Conservation (phyloP, 1,140 invertebrate species). For the Araneus ventricosus region DNA sequence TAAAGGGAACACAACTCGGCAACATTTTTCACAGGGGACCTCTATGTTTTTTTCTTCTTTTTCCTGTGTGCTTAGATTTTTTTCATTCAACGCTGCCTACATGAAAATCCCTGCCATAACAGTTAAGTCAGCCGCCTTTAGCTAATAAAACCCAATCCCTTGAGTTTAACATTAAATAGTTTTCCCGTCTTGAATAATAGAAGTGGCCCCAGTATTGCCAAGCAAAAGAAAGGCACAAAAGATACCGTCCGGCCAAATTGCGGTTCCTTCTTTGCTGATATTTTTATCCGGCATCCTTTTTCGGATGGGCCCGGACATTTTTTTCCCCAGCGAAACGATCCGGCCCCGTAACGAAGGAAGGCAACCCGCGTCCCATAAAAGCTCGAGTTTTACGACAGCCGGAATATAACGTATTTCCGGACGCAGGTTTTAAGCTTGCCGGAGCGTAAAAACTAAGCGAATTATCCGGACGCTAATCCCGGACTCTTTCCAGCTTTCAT, state of each 20-base stretch:
- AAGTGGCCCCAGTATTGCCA: background rate
- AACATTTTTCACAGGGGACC: too few species aligned
- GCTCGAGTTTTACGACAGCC: slow-evolving; percentile 42
- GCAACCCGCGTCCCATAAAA: background rate
- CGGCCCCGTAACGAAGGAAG: background rate
- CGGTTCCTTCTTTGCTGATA: slow-evolving; percentile 19
- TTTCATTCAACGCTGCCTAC: background rate
- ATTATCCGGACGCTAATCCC: slow-evolving; percentile 54
- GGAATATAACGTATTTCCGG: background rate
- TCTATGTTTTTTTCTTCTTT: background rate
- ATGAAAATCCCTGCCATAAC: background rate
- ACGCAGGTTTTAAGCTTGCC: slow-evolving; percentile 26
- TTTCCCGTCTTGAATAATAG: slow-evolving; percentile 30
- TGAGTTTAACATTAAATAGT: slow-evolving; percentile 41
- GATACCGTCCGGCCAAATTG: slow-evolving; percentile 12
- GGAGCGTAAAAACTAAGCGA: slow-evolving; percentile 54
- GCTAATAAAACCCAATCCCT: slow-evolving; percentile 25
- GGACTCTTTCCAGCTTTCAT: background rate
- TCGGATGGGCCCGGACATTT: background rate
- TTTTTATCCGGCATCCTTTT: slow-evolving; percentile 11
- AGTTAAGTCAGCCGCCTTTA: background rate
- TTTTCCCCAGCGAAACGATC: background rate
- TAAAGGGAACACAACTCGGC: too few species aligned
- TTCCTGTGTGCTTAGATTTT: background rate
- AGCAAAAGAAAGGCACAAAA: background rate